These are phyloP conservation scores for Cryptocephalus primarius DNA, from an alignment of 2,888 invertebrate genomes.

Conservation along the genomic window DNA sequence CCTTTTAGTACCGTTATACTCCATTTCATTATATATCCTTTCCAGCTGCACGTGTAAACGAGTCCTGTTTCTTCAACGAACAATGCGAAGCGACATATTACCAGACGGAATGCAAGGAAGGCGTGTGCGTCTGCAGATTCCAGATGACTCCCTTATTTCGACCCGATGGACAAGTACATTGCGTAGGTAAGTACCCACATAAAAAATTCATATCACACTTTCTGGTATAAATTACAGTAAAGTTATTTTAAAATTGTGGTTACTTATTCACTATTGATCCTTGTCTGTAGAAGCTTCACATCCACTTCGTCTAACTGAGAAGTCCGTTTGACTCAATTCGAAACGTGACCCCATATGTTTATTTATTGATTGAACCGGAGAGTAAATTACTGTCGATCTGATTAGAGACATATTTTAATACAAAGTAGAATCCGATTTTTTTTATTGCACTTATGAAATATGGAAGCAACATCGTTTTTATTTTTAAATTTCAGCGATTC, in stretches of 20 bases:
- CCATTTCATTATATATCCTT: conserved; percentile 16
- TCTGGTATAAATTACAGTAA: neutral
- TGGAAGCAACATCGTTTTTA: no score
- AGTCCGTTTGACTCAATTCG: no score
- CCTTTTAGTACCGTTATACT: no score
- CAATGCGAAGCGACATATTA: conserved; percentile 66
- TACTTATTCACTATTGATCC: no score
- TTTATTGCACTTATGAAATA: no score
- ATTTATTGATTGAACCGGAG: no score
- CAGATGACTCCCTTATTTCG: conserved; percentile 62
- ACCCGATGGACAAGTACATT: conserved; percentile 60
- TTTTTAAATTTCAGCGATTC: conserved; percentile 15
- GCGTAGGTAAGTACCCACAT: conserved; percentile 52
- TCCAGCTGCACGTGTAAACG: conserved; percentile 70
- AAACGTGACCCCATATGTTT: no score
- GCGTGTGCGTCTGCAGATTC: conserved; percentile 67
- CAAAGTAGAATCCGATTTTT: no score
- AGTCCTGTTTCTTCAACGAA: conserved; percentile 71
- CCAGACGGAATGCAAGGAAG: conserved; percentile 72
- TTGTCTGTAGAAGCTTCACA: no score
- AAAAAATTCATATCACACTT: neutral
- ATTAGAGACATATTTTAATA: no score
- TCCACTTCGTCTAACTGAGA: no score
- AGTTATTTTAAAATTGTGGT: neutral
- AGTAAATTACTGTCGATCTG: no score